Conservation (phyloP, 2,113 vertebrate genomes). For the Paedocypris sp. region DNA sequence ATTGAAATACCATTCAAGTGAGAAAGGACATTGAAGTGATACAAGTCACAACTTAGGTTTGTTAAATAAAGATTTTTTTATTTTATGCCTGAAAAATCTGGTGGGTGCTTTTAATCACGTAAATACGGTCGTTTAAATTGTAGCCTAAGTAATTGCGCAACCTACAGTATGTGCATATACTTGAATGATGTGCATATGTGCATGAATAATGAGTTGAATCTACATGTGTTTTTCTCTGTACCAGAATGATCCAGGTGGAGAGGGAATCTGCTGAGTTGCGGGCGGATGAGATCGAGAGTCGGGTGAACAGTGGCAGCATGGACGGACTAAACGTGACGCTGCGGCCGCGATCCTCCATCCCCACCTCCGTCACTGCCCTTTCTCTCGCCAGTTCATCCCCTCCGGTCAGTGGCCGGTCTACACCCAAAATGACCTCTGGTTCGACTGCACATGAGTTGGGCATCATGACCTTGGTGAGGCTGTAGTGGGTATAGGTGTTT, state of each 20-base stretch:
- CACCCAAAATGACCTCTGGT: constrained; percentile 76
- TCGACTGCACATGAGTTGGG: constrained; percentile 84
- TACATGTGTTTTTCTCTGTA: neutral
- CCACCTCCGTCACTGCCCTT: constrained; percentile 84
- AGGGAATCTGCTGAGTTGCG: constrained; percentile 86
- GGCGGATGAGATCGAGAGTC: constrained; percentile 81
- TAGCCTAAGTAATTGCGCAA: too few species aligned
- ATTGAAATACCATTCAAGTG: too few species aligned
- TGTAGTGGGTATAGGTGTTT: too few species aligned
- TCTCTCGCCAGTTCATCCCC: constrained; percentile 85
- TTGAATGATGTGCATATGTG: too few species aligned
- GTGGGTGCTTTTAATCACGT: too few species aligned
- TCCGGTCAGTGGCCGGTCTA: constrained; percentile 77
- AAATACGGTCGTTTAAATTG: too few species aligned
- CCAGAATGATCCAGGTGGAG: constrained; percentile 95
- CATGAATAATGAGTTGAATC: too few species aligned
- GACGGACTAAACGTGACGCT: constrained; percentile 84
- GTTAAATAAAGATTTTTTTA: too few species aligned
- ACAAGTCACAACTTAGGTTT: too few species aligned
- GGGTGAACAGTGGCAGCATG: constrained; percentile 87
- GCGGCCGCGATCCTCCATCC: constrained; percentile 76
- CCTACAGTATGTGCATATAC: too few species aligned
- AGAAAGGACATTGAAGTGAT: too few species aligned
- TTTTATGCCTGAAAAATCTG: too few species aligned
- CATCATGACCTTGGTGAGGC: constrained; percentile 90